Base-by-base conservation (phyloP, 2,888 invertebrate species). In the Macrosoma leucophasiata region DNA sequence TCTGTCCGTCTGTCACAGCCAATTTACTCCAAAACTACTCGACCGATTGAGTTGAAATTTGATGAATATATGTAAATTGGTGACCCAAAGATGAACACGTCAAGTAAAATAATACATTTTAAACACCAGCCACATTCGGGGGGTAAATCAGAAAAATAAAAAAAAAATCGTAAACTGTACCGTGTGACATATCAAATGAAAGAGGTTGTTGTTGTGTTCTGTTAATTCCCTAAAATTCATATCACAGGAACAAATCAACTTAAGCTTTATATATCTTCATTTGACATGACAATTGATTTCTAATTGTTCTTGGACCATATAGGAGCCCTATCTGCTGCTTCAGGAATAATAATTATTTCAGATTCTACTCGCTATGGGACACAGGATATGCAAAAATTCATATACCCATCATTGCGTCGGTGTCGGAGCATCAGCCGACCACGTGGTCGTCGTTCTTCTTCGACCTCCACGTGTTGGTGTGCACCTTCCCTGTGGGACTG, bases 371-470 rank as follows among this genome's bases (percentile, higher is more conserved):
- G 0, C 86, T 99, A 3, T 98, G 98, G 98, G 99, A 99, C 72
- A 99, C 98, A 1, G 97, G 97, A 10, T 99, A 99, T 75, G 99
- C 99, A 4, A 99, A 98, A 82, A 97, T 98, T 58, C 98, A 99
- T 81, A 98, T 98, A 60, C 98, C 98, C 2, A 99, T 99, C 62
- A 99, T 99, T 51, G 98, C 98, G 1, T 97, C 97, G 0, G 98
- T 99, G 12, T 98, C 98, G 0, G 98, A 99, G 71, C 98, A 99
- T 88, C 99, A 99, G 79, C 99, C 99, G 0, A 99, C 99, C 1
- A 97, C 98, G 0, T 99, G 99, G 99, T 98, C 98, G 46, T 96
- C 96, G 0, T 97, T 97, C 81, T 98, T 99, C 89, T 98, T 99
- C 69, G 99, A 99, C 81, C 87, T 99, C 3, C 99, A 99, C 70